Base-by-base conservation (phyloP, 2,888 invertebrate genomes). In the Nemapogon koenigi region DNA sequence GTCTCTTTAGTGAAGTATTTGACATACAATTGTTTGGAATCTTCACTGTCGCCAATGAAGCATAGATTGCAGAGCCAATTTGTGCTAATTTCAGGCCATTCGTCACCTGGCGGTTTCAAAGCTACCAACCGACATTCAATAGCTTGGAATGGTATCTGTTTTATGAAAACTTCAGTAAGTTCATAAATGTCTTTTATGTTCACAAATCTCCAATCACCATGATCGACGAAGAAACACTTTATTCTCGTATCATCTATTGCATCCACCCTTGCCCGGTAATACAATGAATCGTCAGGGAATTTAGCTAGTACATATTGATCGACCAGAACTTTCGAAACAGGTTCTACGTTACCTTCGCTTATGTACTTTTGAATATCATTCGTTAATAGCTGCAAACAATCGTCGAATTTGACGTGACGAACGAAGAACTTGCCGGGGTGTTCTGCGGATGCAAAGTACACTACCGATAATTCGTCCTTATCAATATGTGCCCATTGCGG, bases 91-190 rank as follows among this genome's bases (percentile, higher is more conserved):
- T 76, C 76, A 1, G 70, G 58, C 84, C 85, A 86, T 2, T 59
- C 52, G 2, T 72, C 57, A 1, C 66, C 62, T 1, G 56, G 49
- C 0, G 85, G 81, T 43, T 56, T 48, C 1, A 85, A 50, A 15
- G 84, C 83, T n/a, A 76, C 52, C 32, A 87, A 54, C 30, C 73
- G 56, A 55, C 87, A 87, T 57, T 85, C 84, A 25, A 87, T 85
- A 2, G 84, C 83, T 75, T 85, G 82, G 46, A 85, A 85, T 1
- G 87, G 87, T 41, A 87, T 52, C 49, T 69, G 68, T 2, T 54
- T 59, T 16, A 83, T 65, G 16, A 82, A 63, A 33, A 68, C 59
- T 15, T 80, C 69, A 1, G 81, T 69, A 16, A 87, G 72, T 31
- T 70, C 62, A 17, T 63, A 56, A 14, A 86, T 46, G 44, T 81